Percentiles rank a stretch among this genome's conserved stretches.
These are phyloP conservation scores for Columba livia DNA, from an alignment of 2,113 vertebrate genomes.

Conservation along the genomic window DNA sequence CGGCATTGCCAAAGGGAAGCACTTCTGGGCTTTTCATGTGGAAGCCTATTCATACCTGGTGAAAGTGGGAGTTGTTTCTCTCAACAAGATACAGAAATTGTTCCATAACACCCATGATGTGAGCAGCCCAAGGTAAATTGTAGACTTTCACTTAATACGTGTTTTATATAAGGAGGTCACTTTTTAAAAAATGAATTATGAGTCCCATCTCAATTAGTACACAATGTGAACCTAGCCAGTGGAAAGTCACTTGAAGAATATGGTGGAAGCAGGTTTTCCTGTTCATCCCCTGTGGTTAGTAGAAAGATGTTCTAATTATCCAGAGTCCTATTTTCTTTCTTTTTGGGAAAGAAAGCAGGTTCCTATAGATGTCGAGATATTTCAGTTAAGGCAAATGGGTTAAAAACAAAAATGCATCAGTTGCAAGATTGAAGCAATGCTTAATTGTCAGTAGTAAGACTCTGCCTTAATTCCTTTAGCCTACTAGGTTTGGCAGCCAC, in stretches of 20 bases:
- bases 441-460: background rate
- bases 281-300: background rate
- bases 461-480: background rate
- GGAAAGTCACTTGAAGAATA: background rate
- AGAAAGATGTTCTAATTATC: background rate
- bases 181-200: background rate
- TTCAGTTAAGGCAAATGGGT: background rate
- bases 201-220: background rate
- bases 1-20: slow-evolving; percentile 89
- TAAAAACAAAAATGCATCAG: background rate
- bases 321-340: background rate
- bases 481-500: background rate
- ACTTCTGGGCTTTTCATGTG: slow-evolving; percentile 94
- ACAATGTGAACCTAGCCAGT: background rate
- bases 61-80: slow-evolving; percentile 92
- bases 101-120: slow-evolving; percentile 89
- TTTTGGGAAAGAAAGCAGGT: background rate
- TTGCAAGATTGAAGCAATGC: background rate
- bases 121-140: slow-evolving; percentile 89
- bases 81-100: slow-evolving; percentile 91
- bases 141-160: background rate
- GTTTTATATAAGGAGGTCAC: background rate
- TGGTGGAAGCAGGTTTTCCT: background rate
- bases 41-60: slow-evolving; percentile 91
- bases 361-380: background rate